These are phyloP conservation scores for Megastigmus dorsalis DNA, from an alignment of 2,888 invertebrate species.

Conservation along the genomic window DNA sequence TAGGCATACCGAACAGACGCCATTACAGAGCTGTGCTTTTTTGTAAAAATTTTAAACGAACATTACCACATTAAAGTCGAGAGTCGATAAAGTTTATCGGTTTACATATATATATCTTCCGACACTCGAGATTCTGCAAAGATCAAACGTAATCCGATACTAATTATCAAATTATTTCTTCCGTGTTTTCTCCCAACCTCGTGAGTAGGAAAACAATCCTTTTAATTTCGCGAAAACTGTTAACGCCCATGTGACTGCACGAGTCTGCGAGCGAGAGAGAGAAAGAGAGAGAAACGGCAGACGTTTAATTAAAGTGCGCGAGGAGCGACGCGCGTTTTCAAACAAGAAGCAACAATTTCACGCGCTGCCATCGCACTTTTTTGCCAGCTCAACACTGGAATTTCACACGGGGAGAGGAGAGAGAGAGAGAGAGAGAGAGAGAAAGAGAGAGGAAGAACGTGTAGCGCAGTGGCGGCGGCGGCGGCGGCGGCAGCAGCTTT, in stretches of 20 bases:
- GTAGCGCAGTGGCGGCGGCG: background rate
- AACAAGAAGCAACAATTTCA: constrained; percentile 52
- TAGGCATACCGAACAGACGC: no score
- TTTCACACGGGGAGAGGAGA: constrained; percentile 41
- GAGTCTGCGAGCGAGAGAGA: no score
- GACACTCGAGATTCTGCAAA: no score
- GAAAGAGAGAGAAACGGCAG: background rate
- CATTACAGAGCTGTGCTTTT: no score
- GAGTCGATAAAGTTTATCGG: no score
- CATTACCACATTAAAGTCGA: no score
- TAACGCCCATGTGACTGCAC: background rate
- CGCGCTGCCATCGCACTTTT: constrained; percentile 50
- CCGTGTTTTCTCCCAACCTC: constrained; percentile 8
- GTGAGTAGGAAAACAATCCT: constrained; percentile 20
- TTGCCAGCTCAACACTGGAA: constrained; percentile 45
- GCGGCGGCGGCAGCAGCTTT: constrained; percentile 23
- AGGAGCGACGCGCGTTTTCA: constrained; percentile 24
- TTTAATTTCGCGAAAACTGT: constrained; percentile 39
- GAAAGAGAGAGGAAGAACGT: background rate
- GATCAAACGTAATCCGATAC: background rate
- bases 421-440: background rate
- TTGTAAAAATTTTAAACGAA: no score
- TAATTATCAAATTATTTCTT: constrained; percentile 32
- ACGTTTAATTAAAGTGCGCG: constrained; percentile 50
- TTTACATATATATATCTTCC: no score